Percentiles rank a stretch among this genome's conserved stretches.
Conservation (phyloP, 2,113 vertebrate genomes). For the Lepisosteus oculatus region DNA sequence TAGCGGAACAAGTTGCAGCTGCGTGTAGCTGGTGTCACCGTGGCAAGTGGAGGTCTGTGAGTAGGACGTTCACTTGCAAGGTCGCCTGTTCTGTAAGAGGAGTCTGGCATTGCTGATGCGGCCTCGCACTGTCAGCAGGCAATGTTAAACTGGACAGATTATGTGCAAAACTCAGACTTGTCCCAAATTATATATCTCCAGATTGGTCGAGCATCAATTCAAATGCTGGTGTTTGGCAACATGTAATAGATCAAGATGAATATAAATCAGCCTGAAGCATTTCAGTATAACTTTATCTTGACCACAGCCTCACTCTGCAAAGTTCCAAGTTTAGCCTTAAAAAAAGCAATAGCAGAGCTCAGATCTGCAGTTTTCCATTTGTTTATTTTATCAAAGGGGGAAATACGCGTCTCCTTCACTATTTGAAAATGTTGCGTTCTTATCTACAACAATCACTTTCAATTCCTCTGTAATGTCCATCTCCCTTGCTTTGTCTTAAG, state of each 20-base stretch:
- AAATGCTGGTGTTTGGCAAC: not conserved
- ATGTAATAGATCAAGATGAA: not conserved
- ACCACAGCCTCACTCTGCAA: too few relatives aligned
- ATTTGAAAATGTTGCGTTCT: too few relatives aligned
- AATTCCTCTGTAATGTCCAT: too few relatives aligned
- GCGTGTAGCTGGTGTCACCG: constrained; percentile 37
- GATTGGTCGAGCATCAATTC: not conserved
- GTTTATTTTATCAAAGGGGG: too few relatives aligned
- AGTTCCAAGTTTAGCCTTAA: too few relatives aligned
- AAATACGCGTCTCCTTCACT: too few relatives aligned
- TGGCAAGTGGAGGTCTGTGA: constrained; percentile 31
- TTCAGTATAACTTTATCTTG: too few relatives aligned
- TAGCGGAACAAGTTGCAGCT: constrained; percentile 74
- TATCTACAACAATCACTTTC: too few relatives aligned
- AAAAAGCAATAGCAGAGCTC: too few relatives aligned
- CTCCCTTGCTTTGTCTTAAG: too few relatives aligned
- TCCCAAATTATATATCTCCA: not conserved
- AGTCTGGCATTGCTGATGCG: not conserved
- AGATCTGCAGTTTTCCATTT: too few relatives aligned
- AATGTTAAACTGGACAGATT: constrained; percentile 7
- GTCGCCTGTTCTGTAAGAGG: not conserved
- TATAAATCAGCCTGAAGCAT: not conserved
- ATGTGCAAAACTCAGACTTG: not conserved
- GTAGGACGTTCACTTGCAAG: constrained; percentile 19
- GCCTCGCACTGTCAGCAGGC: not conserved